Evolutionary conservation across 2,113 vertebrate species (phyloP), one percentile per base, ranked within the genome.

Genomic region (Capreolus pygargus): DNA sequence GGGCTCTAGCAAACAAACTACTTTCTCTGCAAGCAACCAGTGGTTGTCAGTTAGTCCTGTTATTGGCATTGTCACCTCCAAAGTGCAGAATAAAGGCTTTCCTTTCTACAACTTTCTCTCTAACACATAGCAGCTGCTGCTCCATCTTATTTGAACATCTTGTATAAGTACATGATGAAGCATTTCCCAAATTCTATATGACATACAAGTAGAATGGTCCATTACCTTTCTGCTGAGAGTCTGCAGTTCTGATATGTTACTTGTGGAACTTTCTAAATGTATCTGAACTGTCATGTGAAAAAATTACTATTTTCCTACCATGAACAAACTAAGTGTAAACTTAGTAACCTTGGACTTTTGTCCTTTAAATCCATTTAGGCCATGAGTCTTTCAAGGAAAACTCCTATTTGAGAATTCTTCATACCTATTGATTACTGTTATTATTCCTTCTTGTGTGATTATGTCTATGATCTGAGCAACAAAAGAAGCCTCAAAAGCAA

Each of bases 391-490:
- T 94, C 7, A 86, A 90, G 9, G 9, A 89, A 79, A 97, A 95
- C 17, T 60, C 16, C 45, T 95, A 36, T 95, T 93, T 81, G 81
- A 78, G 17, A 87, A 91, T 82, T 84, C 54, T 95, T 95, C 93
- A 61, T 60, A 39, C 55, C 39, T 91, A 93, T 30, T 84, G 6
- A 90, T 79, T 4, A 88, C 52, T 1, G 54, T 27, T 64, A 64
- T 74, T 89, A 58, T 86, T 92, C 33, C 19, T 87, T 79, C 33
- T 76, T 74, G 30, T 86, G 28, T 74, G 16, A 82, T 79, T 95
- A 36, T 74, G 33, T 81, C 28, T 94, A 76, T 39, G n/a, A 78
- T 81, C 33, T 93, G 36, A 94, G n/a, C 25, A 95, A 86, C 23
- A 93, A 39, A 93, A 33, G 19, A 93, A 70, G 60, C 8, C 82